A percentile compares a stretch with the other conserved stretches of the same genome.
These are phyloP conservation scores for Glossophaga mutica DNA, from an alignment of 2,797 vertebrate genomes.

Conservation along the genomic window DNA sequence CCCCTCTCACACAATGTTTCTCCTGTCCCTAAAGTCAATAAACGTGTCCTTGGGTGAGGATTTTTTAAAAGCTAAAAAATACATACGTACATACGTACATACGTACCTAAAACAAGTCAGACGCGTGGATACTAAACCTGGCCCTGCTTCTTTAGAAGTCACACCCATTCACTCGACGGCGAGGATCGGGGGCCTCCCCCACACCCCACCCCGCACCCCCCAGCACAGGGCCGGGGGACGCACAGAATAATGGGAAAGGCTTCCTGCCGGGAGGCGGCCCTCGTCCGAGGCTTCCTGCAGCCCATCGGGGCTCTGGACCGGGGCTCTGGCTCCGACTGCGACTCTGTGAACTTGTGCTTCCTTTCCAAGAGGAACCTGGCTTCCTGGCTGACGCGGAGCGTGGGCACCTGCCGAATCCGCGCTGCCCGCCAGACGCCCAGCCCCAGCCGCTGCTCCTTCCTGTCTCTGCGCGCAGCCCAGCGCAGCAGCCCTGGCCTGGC, in stretches of 20 bases:
- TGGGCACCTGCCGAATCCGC: constrained; percentile 6
- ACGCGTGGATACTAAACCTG: neutral
- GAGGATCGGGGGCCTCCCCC: neutral
- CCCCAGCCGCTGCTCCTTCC: neutral
- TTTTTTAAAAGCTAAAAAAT: neutral
- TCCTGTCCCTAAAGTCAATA: neutral
- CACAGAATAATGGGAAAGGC: neutral
- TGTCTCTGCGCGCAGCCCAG: neutral
- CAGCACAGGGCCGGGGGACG: neutral
- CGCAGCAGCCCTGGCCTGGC: neutral
- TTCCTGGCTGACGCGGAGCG: neutral
- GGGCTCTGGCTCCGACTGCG: neutral
- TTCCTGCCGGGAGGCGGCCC: neutral
- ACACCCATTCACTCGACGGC: neutral
- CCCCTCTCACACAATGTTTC: neutral
- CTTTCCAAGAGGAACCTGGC: constrained; percentile 35
- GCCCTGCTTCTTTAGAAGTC: neutral
- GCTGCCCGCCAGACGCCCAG: neutral
- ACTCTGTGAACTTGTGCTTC: neutral
- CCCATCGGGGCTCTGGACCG: neutral
- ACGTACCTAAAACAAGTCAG: neutral
- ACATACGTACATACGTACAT: no score
- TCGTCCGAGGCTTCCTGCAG: neutral
- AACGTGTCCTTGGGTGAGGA: neutral
- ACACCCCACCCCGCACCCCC: no score